Base-by-base conservation (phyloP, 2,888 invertebrate genomes). In the Plagodis pulveraria region DNA sequence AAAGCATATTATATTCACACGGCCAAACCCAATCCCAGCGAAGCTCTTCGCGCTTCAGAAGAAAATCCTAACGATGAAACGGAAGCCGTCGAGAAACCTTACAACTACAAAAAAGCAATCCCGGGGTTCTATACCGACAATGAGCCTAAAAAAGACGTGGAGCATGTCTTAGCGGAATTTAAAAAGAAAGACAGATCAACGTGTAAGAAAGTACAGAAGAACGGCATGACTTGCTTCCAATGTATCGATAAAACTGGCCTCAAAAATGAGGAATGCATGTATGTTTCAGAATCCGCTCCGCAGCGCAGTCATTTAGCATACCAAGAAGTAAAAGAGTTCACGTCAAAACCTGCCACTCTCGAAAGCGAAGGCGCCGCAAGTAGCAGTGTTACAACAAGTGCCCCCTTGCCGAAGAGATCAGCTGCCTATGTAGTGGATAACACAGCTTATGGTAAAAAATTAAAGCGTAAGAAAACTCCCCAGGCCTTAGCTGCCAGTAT, bases 201-300 rank as follows among this genome's bases (percentile, higher is more conserved):
- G 7, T 96, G 96, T 78, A 95, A 95, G 74, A 95, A 95, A 80
- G 93, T 95, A 0, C 93, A 94, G 63, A 95, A 95, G 73, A 95
- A 96, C 69, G 95, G 95, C 43, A 96, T 96, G 95, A 96, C 96
- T 0, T 96, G 96, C 77, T 96, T 94, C 78, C 93, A 95, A 69
- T 96, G 96, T 77, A 85, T 94, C 5, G 96, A 96, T 72, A 93
- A 95, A 67, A 93, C 94, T 50, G 96, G 96, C 0, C 89, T 95
- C 50, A 95, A 95, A 79, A 94, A 96, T 73, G 96, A 96, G 82
- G 96, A 96, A 80, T 96, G 96, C 77, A 96, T 96, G 94, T 96
- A 94, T 82, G 94, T 96, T 7, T 95, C 95, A 0, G 95, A 95
- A 71, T 94, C 95, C 0, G 94, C 95, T 44, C 95, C 95, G 0